Evolutionary conservation across 92 coral and sea anemone species (phyloP), one percentile per base, ranked within the genome.

Genomic region (Palythoa heliodiscus): DNA sequence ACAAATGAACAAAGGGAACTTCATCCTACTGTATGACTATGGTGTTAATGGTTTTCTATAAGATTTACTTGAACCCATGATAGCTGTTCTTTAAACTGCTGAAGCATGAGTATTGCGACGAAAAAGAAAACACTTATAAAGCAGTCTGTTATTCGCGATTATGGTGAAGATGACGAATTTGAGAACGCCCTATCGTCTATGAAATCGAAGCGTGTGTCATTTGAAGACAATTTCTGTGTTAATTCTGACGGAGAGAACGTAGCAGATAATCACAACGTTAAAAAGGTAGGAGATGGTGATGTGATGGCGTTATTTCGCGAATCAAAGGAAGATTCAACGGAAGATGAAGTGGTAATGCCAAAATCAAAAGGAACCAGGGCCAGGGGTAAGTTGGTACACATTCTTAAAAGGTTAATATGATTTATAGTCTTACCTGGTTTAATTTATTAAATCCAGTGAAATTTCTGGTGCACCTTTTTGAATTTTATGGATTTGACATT

Each of bases 171-270:
- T 48, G 84, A 80, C 25, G 70, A n/a, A 38, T 69, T 53, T 29
- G 17, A 53, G 58, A 86, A 38, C 40, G 83, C 79, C 20, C 73
- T 68, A 35, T 64, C 89, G 15, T 29, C 63, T 20, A 53, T 47
- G 20, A 79, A 77, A 35, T 50, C 82, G 15, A 94, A 94, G 55
- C 95, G 92, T 23, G 95, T 92, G 72, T 92, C 95, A 53, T 94
- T 94, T 88, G 89, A 82, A 38, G 84, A 66, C 63, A 74, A 83
- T 7, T 76, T 88, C 37, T 85, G 93, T 20, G 50, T 43, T 43
- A 93, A 90, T 76, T 94, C 98, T 0, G 95, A 94, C 72, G 95
- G 71, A 7, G 98, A 94, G 54, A 94, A 92, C 76, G 23, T 80
- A 15, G 84, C 38, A 80, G 48, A 20, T 24, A 80, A 80, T 19